Conservation (phyloP, 2,797 vertebrate genomes). For the Eupleurogrammus muticus region DNA sequence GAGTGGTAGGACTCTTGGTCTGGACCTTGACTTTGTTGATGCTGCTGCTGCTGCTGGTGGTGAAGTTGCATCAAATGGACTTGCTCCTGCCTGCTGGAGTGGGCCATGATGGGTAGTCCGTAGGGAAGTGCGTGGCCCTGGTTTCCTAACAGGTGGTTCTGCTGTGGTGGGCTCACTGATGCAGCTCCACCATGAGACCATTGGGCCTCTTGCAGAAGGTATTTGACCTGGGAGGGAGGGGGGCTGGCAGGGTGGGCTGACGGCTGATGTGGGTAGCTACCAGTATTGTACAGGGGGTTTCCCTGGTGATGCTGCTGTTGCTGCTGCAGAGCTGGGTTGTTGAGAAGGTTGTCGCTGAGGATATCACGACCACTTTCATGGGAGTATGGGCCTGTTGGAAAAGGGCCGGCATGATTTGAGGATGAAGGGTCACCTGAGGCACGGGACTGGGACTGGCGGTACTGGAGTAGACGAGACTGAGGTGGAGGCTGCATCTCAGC, state of each 20-base stretch:
- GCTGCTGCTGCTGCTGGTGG: constrained; percentile 90
- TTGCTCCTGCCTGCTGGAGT: constrained; percentile 89
- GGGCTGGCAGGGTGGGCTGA: constrained; percentile 88
- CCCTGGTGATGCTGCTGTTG: constrained; percentile 85
- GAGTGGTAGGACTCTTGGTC: constrained; percentile 93
- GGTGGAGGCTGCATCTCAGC: constrained; percentile 95
- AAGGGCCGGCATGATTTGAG: constrained; percentile 86
- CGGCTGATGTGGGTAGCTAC: constrained; percentile 82
- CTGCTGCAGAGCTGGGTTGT: constrained; percentile 88
- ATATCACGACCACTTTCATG: constrained; percentile 86
- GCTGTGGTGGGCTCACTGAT: constrained; percentile 84
- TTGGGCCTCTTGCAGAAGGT: constrained; percentile 93
- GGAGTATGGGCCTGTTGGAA: constrained; percentile 84
- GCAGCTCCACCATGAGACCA: constrained; percentile 89
- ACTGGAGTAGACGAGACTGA: constrained; percentile 98
- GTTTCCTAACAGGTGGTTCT: constrained; percentile 91
- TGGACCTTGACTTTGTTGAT: constrained; percentile 85
- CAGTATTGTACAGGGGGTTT: constrained; percentile 78
- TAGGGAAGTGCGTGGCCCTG: constrained; percentile 92
- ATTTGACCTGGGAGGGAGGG: constrained; percentile 90
- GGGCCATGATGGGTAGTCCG: constrained; percentile 87
- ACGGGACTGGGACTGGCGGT: constrained; percentile 92
- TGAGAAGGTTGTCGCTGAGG: constrained; percentile 84
- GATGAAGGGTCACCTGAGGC: constrained; percentile 91
- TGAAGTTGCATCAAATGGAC: constrained; percentile 94